Evolutionary conservation across 2,888 invertebrate genomes (phyloP), one percentile per base, ranked within the genome.

Genomic region (Trissolcus japonicus): DNA sequence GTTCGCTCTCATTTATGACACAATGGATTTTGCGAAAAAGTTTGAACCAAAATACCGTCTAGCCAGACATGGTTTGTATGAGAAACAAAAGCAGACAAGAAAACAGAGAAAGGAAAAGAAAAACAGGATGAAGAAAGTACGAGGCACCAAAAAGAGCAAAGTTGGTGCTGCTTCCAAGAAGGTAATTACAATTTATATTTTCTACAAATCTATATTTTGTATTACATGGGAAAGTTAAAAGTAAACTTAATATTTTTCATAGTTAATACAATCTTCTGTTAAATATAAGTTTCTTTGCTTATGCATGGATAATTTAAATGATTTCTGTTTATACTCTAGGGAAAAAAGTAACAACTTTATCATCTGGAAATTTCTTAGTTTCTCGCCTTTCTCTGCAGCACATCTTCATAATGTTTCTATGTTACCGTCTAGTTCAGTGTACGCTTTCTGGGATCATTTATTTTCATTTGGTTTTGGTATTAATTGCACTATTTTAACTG

Each of bases 61-160:
- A 82, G 94, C 94, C 78, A 95, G 98, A 91, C 98, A 98, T 89
- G 98, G 98, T 78, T 92, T 98, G 79, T 95, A 94, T 86, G 97
- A 97, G 88, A 96, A 96, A 93, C 95, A 96, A 90, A 95, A 95
- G 91, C 95, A 95, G 83, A 97, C 98, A 76, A 94, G 99, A 87
- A 99, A 99, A 92, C 99, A 99, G 91, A 95, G 99, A 83, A 99
- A 99, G 91, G 99, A 99, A 93, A 94, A 98, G 86, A 99, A 99
- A 93, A 99, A 99, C 94, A 96, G 99, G 89, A 98, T 98, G 96
- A 99, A 99, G 96, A 99, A 99, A 92, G 98, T 99, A 82, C 93
- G 99, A 87, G 99, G 99, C 90, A 98, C 98, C 83, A 97, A 97
- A 91, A 99, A 99, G 92, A 94, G 95, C 84, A 99, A 99, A 93